phyloP scores from a whole-genome alignment of 2,888 invertebrate species.

The Spatulosminthurus flaviceps region DNA sequence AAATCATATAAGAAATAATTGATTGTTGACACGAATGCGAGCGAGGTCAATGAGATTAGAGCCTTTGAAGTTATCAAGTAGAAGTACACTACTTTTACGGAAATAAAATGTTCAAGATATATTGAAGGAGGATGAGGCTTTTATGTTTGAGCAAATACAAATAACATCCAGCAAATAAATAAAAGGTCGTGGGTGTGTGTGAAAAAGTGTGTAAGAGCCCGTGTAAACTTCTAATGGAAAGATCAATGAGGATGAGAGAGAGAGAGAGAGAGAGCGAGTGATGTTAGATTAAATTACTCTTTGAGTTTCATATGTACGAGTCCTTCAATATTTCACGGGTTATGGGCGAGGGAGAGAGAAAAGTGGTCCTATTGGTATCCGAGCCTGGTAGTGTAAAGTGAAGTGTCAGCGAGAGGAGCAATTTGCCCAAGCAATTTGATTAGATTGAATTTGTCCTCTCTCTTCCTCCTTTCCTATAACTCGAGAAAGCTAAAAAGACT shows the following conservation, averaged over 20 bases:
- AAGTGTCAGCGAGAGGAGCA: constrained; percentile 42
- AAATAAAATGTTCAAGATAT: too few relatives aligned
- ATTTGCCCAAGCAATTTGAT: constrained; percentile 39
- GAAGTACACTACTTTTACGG: too few relatives aligned
- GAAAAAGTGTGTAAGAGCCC: not conserved
- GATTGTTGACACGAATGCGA: too few relatives aligned
- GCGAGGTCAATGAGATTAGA: too few relatives aligned
- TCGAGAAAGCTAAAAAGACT: constrained; percentile 10
- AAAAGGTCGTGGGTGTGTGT: not conserved
- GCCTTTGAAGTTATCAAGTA: too few relatives aligned
- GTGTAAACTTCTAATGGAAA: not conserved
- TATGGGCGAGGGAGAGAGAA: constrained; percentile 7
- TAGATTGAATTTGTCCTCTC: constrained; percentile 40
- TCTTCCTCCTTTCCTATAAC: too few relatives aligned
- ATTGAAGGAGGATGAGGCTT: too few relatives aligned
- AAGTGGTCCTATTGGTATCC: not conserved
- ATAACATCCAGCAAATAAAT: not conserved
- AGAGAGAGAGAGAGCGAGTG: too few relatives aligned
- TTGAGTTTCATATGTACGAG: not conserved
- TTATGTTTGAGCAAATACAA: too few relatives aligned
- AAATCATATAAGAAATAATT: too few relatives aligned
- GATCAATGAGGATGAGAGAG: too few relatives aligned
- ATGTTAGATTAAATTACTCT: too few relatives aligned
- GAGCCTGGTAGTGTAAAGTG: constrained; percentile 16
- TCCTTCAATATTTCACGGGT: not conserved